Conservation (phyloP, 2,113 vertebrate species). For the Pachyramphus minor region DNA sequence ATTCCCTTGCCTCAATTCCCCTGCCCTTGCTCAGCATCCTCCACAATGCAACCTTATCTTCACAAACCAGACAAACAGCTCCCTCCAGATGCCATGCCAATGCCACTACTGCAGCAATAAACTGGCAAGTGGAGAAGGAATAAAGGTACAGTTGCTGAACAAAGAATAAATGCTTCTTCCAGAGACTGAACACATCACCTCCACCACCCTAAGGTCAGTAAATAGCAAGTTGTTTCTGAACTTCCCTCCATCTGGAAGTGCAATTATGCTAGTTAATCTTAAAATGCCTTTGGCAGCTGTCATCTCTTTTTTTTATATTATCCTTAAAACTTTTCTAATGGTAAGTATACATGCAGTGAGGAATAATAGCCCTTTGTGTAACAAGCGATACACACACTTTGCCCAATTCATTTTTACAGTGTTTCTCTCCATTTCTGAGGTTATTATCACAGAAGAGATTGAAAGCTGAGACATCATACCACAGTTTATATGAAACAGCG, state of each 20-base stretch:
- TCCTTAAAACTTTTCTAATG: conserved; percentile 33
- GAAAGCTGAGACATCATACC: neutral
- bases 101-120: neutral
- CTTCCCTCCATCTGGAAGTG: neutral
- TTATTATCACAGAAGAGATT: conserved; percentile 24
- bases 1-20: neutral
- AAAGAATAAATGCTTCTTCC: neutral
- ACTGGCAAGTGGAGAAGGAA: neutral
- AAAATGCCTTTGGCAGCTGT: neutral
- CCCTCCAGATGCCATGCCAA: neutral
- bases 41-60: neutral
- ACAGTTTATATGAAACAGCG: neutral
- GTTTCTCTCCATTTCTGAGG: conserved; percentile 8
- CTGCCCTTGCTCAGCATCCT: neutral
- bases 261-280: conserved; percentile 1
- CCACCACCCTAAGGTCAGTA: neutral
- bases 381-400: neutral
- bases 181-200: neutral
- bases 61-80: neutral
- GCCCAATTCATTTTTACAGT: conserved; percentile 28
- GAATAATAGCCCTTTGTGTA: conserved; percentile 37
- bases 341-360: conserved; percentile 27
- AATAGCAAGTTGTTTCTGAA: neutral
- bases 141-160: neutral
- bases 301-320: neutral